Base-by-base conservation (phyloP, 2,888 invertebrate genomes). In the Pheosia tremula region DNA sequence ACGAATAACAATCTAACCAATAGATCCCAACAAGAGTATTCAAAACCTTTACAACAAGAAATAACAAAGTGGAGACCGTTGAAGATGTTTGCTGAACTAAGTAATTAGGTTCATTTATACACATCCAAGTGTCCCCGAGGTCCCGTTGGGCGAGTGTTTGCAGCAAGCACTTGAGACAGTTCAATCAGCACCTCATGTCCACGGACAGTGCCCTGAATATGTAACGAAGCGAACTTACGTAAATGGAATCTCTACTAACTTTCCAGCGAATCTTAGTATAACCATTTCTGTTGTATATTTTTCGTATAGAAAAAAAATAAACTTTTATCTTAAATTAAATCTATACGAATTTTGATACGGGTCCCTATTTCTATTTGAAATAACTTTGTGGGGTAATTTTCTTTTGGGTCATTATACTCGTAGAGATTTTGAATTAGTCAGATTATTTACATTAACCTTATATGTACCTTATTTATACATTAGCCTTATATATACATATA, bases 131-230 rank as follows among this genome's bases (percentile, higher is more conserved):
- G 59, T 53, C 37, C 59, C 57, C 57, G 61, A 59, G 57, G 62
- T 67, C 65, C 56, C 56, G 56, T 60, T 45, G 59, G 62, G 59
- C 59, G 62, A 74, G 71, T 76, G 63, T 76, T 75, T 74, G 67
- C 67, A 63, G 64, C 64, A 66, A 71, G 72, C 63, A 72, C 74
- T 80, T 62, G 72, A 77, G 74, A 69, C 72, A 71, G 74, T 78
- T 77, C 79, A 79, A 79, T 78, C 80, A 78, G 74, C 73, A 77
- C 76, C 75, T 79, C 70, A 75, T 75, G 77, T 74, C 71, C 71
- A 58, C 61, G 62, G 56, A 63, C 64, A 68, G 57, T 64, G 74
- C 65, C 68, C 74, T 75, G 77, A 80, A 81, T 81, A 81, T 77
- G 80, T 79, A 79, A 79, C 77, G 76, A 79, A 78, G 74, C 77